A percentile compares a stretch with the other conserved stretches of the same genome.
Evolutionary conservation across 1,140 invertebrate genomes (phyloP).

Genomic region (Cepaea nemoralis): DNA sequence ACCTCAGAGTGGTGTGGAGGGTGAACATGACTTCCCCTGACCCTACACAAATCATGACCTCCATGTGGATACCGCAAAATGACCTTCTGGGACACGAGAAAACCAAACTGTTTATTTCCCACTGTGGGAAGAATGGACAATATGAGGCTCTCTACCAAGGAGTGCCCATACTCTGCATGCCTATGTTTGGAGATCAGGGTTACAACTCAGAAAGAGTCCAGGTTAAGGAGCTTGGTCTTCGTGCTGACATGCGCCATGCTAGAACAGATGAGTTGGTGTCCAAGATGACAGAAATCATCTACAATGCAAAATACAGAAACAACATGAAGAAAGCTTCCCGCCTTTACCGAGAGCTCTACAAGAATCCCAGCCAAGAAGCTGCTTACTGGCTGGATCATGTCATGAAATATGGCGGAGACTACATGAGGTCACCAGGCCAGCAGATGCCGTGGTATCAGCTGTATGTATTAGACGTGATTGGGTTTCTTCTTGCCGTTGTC

Average conservation of each 20-base stretch:
- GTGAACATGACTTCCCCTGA: conserved; percentile 22
- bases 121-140: conserved; percentile 57
- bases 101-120: conserved; percentile 55
- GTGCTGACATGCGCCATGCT: conserved; percentile 31
- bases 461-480: conserved; percentile 53
- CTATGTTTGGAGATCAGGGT: conserved; percentile 71
- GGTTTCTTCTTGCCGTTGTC: conserved; percentile 35
- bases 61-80: conserved; percentile 46
- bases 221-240: conserved; percentile 37
- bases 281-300: conserved; percentile 37
- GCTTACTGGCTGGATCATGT: conserved; percentile 49
- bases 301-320: conserved; percentile 10
- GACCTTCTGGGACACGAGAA: conserved; percentile 41
- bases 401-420: conserved; percentile 54
- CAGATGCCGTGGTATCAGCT: conserved; percentile 55
- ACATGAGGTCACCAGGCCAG: conserved; percentile 50
- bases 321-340: conserved; percentile 36
- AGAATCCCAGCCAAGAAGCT: conserved; percentile 8
- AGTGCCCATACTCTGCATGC: conserved; percentile 76
- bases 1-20: conserved; percentile 38
- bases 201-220: conserved; percentile 44
- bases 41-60: conserved; percentile 19
- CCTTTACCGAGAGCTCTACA: conserved; percentile 24
- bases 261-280: conserved; percentile 30
- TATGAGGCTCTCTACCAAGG: conserved; percentile 58